Percentiles rank a stretch among this genome's conserved stretches.
Evolutionary conservation across 2,797 vertebrate species (phyloP).

Genomic region (Brachyrhaphis roseni): DNA sequence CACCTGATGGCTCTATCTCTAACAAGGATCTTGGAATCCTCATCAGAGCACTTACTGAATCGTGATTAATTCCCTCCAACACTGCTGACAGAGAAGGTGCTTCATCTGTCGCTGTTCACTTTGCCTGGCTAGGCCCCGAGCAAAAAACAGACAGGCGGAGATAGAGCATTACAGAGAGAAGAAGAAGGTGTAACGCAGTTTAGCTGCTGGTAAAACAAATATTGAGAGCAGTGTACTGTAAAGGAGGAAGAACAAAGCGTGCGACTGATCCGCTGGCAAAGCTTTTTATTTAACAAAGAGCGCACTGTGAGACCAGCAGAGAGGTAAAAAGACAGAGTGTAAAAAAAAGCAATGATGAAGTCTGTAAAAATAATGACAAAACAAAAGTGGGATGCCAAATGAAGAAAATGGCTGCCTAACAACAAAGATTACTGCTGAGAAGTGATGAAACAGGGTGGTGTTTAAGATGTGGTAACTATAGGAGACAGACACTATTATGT

Average conservation of each 20-base stretch:
- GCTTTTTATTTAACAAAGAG: slow-evolving; percentile 83
- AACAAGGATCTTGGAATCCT: slow-evolving; percentile 93
- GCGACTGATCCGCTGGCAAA: slow-evolving; percentile 66
- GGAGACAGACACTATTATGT: slow-evolving; percentile 69
- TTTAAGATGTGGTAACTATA: slow-evolving; percentile 54
- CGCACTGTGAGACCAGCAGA: slow-evolving; percentile 63
- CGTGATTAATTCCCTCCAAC: slow-evolving; percentile 91
- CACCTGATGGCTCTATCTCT: slow-evolving; percentile 92
- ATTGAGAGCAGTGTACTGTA: slow-evolving; percentile 69
- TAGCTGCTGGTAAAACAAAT: slow-evolving; percentile 84
- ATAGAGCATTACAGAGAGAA: slow-evolving; percentile 61
- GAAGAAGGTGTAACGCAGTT: slow-evolving; percentile 68
- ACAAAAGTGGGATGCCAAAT: slow-evolving; percentile 65
- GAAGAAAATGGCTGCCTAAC: slow-evolving; percentile 73
- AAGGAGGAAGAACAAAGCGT: slow-evolving; percentile 73
- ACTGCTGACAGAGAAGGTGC: slow-evolving; percentile 87
- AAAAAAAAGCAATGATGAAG: slow-evolving; percentile 45
- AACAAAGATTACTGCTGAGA: slow-evolving; percentile 75
- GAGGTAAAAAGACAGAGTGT: slow-evolving; percentile 35
- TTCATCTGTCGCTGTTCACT: slow-evolving; percentile 84
- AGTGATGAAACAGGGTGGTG: slow-evolving; percentile 62
- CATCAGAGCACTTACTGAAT: slow-evolving; percentile 93
- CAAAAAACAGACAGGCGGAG: slow-evolving; percentile 69
- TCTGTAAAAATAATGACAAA: slow-evolving; percentile 59
- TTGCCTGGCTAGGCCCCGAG: slow-evolving; percentile 80